phyloP scores from a whole-genome alignment of 2,888 invertebrate species.

The Tetranychus piercei region DNA sequence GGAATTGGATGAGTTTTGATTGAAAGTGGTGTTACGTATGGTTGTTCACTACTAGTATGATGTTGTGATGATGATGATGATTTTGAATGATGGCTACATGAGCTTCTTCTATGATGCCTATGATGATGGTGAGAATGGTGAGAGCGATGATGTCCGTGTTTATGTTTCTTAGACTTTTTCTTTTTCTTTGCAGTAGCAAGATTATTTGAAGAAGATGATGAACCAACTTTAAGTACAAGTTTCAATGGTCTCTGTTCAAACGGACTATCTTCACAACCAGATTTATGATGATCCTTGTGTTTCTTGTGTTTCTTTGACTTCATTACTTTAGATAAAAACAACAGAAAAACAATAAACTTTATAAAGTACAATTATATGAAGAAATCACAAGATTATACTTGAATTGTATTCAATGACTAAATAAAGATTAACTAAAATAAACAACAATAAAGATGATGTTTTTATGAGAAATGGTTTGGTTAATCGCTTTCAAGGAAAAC shows the following conservation, averaged over 20 bases:
- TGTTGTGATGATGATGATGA: slow-evolving; percentile 10
- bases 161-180: slow-evolving; percentile 44
- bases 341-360: neutral
- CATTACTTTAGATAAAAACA: slow-evolving; percentile 10
- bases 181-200: slow-evolving; percentile 46
- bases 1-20: neutral
- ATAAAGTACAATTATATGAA: neutral
- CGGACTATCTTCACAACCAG: slow-evolving; percentile 5
- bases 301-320: slow-evolving; percentile 20
- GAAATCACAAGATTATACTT: neutral
- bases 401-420: too few species aligned
- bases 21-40: neutral
- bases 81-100: slow-evolving; percentile 15
- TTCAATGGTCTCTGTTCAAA: slow-evolving; percentile 11
- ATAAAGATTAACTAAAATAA: neutral
- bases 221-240: slow-evolving; percentile 17
- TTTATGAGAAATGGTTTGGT: neutral
- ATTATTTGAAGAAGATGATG: slow-evolving; percentile 3
- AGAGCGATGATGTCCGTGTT: slow-evolving; percentile 43
- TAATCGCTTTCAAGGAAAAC: too few species aligned
- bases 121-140: slow-evolving; percentile 22
- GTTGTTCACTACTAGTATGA: neutral
- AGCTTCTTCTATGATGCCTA: slow-evolving; percentile 17
- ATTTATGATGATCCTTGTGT: slow-evolving; percentile 19
- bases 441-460: neutral